Evolutionary conservation across 1,140 invertebrate species (phyloP), one percentile per base, ranked within the genome.

Genomic region (Pogonognathellus flavescens): DNA sequence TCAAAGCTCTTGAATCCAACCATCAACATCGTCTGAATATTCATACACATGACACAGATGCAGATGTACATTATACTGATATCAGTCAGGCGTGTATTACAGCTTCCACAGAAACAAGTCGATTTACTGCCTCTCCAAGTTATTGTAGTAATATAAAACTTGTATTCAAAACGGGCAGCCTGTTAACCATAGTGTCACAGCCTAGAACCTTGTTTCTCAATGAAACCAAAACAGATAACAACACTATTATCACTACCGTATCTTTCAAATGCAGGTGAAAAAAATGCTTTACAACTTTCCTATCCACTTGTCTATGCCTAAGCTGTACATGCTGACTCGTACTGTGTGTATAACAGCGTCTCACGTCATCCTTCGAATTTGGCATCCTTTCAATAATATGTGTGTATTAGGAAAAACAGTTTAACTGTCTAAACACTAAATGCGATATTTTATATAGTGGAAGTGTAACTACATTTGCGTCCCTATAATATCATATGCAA

Each of bases 171-270:
- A 76, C 70, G 70, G 70, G 16, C 31, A 50, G 25, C 41, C 41
- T 76, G 41, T 76, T 18, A 31, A 25, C 70, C n/a, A 31, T 22
- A 25, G 16, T 76, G 70, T 50, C 70, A 76, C 62, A 66, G 25
- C 22, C 62, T 76, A 50, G 31, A 25, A 76, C 70, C 70, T 49
- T 31, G 31, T 76, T 76, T 31, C 70, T 25, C 70, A 76, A 76
- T 76, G 70, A 41, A 41, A 66, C 62, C 25, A 25, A 76, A 76
- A 76, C 70, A 76, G 70, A 76, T 76, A 76, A 76, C 70, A 76
- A 25, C 31, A 49, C 25, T 14, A 76, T 76, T 76, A 76, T 76
- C 70, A 76, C 25, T 50, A 49, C 41, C 70, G n/a, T 76, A 76
- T 76, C 70, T 76, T 66, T 13, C 20, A 66, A 66, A 66, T 66